Evolutionary conservation across 2,113 vertebrate genomes (phyloP), one percentile per base, ranked within the genome.

Genomic region (Oriolus oriolus): DNA sequence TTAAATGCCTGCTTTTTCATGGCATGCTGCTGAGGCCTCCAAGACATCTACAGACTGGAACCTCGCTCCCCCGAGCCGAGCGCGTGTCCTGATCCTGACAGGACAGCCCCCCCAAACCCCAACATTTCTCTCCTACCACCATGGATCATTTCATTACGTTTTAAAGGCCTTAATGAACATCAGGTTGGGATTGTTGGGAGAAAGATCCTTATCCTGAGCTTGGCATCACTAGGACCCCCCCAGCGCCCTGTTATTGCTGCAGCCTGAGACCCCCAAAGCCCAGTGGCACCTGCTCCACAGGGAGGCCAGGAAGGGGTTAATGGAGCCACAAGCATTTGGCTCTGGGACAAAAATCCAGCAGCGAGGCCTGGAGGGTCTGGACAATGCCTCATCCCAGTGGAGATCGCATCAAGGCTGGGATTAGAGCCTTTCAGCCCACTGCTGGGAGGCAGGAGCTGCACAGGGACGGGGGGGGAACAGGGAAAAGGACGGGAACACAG

Each of bases 1-100:
- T 83, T 96, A 96, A 97, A 97, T 63, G 91, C 96, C 80, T 94
- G 52, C 82, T 84, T 57, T 89, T 84, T 49, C 87, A 92, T 80
- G 75, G 71, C 92, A 7, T 1, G 41, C 70, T 81, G 70, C 93
- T 23, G 64, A 61, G 91, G 84, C 91, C 87, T 85, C 39, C 20
- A 1, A 66, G 84, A 86, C 37, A 30, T 13, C 87, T 94, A 59
- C 65, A 76, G 41, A 79, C 53, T 52, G 94, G 52, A 88, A 84
- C 86, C 42, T 75, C 1, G 0, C 56, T 50, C 75, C 22, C 21
- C 23, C 0, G 1, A 22, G 35, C 9, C 2, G 4, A 94, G 79
- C 89, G 83, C 44, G 31, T 28, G 56, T 23, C 24, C 64, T 37
- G 41, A 63, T 77, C 63, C 39, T 27, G 59, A 75, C 44, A 74